Evolutionary conservation across 2,797 vertebrate genomes (phyloP).

Genomic region (Acestrorhynchus altus): DNA sequence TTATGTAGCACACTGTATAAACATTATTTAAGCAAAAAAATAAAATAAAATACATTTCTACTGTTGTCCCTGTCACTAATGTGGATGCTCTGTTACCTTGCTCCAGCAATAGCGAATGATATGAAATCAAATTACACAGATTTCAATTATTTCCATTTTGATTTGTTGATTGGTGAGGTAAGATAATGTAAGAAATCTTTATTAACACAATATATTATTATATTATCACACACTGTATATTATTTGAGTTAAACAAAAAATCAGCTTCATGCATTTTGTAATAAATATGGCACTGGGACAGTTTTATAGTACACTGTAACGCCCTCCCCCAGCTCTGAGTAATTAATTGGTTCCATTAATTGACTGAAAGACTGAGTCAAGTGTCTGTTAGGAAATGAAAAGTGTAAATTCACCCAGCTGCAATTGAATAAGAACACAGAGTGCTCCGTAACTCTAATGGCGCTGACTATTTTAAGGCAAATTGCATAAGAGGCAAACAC

Average conservation of each 20-base stretch:
- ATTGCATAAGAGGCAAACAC: not conserved
- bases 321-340: not conserved
- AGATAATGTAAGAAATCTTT: not conserved
- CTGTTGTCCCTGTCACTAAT: not conserved
- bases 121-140: not conserved
- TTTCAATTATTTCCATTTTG: too few relatives aligned
- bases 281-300: not conserved
- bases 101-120: not conserved
- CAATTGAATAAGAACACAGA: not conserved
- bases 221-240: too few relatives aligned
- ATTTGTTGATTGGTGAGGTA: too few relatives aligned
- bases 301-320: not conserved
- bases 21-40: too few relatives aligned
- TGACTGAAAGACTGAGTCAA: conserved; percentile 29
- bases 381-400: conserved; percentile 28
- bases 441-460: not conserved
- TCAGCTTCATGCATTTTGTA: not conserved
- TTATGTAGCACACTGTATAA: too few relatives aligned
- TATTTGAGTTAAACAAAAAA: too few relatives aligned
- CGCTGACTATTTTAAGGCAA: not conserved
- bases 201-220: not conserved
- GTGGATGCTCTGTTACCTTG: not conserved
- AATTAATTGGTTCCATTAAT: conserved; percentile 38
- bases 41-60: not conserved
- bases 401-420: conserved; percentile 18